A percentile compares a stretch with the other conserved stretches of the same genome.
Conservation (phyloP, 2,113 vertebrate species). For the Pteropus alecto region DNA sequence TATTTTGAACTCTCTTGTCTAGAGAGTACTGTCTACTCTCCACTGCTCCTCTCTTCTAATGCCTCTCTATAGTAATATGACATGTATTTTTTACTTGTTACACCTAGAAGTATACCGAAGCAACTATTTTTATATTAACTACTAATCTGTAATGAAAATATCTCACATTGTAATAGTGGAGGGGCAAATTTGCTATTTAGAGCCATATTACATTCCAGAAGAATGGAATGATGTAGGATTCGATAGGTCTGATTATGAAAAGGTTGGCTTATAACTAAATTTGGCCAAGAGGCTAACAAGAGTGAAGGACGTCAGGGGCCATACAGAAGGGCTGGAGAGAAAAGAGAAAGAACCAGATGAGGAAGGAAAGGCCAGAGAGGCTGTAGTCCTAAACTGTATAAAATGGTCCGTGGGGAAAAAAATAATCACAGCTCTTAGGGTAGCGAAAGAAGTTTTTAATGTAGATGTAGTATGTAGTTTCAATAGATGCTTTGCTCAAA, state of each 20-base stretch:
- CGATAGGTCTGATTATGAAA: neutral
- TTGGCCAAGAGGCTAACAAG: neutral
- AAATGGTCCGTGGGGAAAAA: neutral
- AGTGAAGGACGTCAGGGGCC: neutral
- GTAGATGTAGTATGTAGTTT: neutral
- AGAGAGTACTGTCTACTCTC: neutral
- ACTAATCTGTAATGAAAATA: neutral
- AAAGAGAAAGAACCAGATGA: neutral
- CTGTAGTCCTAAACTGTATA: neutral
- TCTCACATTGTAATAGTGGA: neutral
- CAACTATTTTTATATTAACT: neutral
- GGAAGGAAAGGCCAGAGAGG: neutral
- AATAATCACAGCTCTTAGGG: neutral
- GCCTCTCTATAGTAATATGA: neutral
- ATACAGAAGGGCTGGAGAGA: neutral
- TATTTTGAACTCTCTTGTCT: neutral
- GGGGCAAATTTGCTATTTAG: neutral
- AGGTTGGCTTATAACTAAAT: neutral
- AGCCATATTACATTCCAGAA: neutral
- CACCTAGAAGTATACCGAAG: neutral
- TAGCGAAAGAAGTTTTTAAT: neutral
- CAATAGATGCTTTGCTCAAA: neutral
- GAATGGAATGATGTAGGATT: neutral
- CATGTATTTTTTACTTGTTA: neutral
- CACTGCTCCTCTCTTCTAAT: neutral